phyloP scores from a whole-genome alignment of 2,113 vertebrate species.

The Verasper variegatus region DNA sequence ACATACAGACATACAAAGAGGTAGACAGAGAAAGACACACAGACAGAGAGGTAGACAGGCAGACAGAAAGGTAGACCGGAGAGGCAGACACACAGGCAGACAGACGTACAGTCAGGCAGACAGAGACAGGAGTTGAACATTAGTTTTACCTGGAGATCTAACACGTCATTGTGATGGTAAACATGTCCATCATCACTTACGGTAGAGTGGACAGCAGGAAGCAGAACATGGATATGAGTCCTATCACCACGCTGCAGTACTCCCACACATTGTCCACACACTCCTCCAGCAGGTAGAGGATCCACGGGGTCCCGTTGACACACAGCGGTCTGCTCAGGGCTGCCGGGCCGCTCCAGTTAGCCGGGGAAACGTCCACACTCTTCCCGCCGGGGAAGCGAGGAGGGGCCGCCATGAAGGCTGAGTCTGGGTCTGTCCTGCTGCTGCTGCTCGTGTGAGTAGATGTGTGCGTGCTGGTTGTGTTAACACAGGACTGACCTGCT shows the following conservation, averaged over 20 bases:
- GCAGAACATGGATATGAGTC: constrained; percentile 81
- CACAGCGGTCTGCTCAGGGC: constrained; percentile 63
- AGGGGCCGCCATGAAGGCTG: constrained; percentile 53
- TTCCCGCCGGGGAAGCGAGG: constrained; percentile 63
- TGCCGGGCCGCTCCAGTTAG: constrained; percentile 54
- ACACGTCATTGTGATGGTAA: neutral
- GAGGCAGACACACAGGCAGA: too few species aligned
- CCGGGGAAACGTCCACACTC: constrained; percentile 42
- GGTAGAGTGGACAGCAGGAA: constrained; percentile 83
- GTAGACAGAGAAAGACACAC: too few species aligned
- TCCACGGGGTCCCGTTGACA: constrained; percentile 77
- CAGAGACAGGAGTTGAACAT: too few species aligned
- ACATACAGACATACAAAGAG: too few species aligned
- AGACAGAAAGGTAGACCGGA: too few species aligned
- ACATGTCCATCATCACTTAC: constrained; percentile 52
- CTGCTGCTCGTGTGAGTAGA: constrained; percentile 1
- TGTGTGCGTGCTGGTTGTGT: neutral
- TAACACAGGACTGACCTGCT: neutral
- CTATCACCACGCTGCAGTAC: constrained; percentile 77
- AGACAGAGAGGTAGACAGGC: too few species aligned
- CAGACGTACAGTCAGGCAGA: neutral
- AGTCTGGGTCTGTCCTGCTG: neutral
- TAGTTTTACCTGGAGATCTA: neutral
- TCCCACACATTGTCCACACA: constrained; percentile 80
- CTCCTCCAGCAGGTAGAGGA: constrained; percentile 80